phyloP scores from a whole-genome alignment of 30 jellyfish, hydroid and myxozoan species.

The Pelagia noctiluca region DNA sequence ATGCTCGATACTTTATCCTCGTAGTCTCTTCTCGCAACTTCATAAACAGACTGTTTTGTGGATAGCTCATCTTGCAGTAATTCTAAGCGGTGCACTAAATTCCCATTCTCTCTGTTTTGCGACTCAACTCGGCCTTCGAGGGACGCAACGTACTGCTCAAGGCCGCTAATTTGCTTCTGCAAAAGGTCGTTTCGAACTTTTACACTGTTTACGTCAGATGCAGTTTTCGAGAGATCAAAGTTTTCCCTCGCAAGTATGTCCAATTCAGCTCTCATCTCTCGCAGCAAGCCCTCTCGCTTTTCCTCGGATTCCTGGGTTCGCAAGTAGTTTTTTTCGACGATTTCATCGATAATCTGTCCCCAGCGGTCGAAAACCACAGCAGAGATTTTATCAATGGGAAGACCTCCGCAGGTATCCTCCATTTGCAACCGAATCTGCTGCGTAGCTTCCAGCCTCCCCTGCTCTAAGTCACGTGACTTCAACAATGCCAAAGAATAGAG shows the following conservation, averaged over 20 bases:
- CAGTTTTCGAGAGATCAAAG: conserved; percentile 17
- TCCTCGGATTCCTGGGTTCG: conserved; percentile 12
- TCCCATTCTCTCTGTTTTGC: conserved; percentile 43
- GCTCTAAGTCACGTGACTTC: conserved; percentile 29
- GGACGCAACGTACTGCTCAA: conserved; percentile 51
- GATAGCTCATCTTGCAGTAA: conserved; percentile 20
- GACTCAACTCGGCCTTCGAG: conserved; percentile 46
- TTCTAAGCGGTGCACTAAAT: conserved; percentile 20
- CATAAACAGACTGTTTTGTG: conserved; percentile 7
- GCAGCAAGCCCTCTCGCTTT: conserved; percentile 5
- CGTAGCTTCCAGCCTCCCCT: conserved; percentile 8
- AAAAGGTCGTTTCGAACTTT: conserved; percentile 41
- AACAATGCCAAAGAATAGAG: conserved; percentile 24
- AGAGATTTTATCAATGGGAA: conserved; percentile 56
- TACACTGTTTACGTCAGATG: conserved; percentile 15
- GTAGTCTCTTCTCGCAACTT: neutral
- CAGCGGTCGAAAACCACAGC: conserved; percentile 41
- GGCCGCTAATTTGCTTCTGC: conserved; percentile 44
- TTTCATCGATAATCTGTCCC: conserved; percentile 19
- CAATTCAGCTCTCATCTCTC: conserved; percentile 33
- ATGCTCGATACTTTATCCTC: neutral
- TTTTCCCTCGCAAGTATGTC: conserved; percentile 27
- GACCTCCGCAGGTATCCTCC: conserved; percentile 44
- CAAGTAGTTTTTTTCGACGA: conserved; percentile 16
- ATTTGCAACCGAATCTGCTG: conserved; percentile 30